Conservation (phyloP, 2,113 vertebrate genomes). For the Rhipidura dahli region DNA sequence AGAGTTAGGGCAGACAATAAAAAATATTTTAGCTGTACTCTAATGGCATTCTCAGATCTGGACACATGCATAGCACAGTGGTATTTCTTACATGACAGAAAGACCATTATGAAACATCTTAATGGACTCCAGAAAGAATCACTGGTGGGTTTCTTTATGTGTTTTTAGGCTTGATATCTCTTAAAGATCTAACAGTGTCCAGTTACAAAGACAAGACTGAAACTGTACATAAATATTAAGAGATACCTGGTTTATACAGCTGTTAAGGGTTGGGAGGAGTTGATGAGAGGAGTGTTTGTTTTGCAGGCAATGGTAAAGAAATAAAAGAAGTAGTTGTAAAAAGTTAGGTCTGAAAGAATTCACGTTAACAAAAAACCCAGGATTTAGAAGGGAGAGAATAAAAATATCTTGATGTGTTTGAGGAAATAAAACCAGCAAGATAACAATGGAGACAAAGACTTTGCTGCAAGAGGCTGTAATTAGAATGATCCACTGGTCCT, state of each 20-base stretch:
- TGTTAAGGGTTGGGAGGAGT: not conserved
- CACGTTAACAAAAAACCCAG: not conserved
- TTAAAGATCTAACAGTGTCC: not conserved
- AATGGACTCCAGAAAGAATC: not conserved
- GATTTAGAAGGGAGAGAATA: not conserved
- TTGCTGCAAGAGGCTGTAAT: not conserved
- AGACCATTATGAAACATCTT: not conserved
- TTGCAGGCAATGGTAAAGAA: not conserved
- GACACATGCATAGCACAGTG: not conserved
- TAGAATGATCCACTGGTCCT: not conserved
- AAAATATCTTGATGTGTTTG: not conserved
- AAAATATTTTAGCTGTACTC: not conserved
- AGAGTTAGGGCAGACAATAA: not conserved
- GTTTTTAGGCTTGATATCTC: not conserved
- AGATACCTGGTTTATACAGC: not conserved
- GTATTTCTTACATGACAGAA: not conserved
- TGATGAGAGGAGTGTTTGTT: not conserved
- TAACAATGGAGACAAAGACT: not conserved
- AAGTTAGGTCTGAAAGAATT: not conserved
- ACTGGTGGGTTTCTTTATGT: not conserved
- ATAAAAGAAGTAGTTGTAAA: not conserved
- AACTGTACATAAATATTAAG: not conserved
- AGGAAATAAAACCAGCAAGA: not conserved
- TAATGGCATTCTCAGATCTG: not conserved
- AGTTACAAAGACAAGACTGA: not conserved